Evolutionary conservation across 1,140 invertebrate species (phyloP), one percentile per base, ranked within the genome.

Genomic region (Pentalonia nigronervosa): DNA sequence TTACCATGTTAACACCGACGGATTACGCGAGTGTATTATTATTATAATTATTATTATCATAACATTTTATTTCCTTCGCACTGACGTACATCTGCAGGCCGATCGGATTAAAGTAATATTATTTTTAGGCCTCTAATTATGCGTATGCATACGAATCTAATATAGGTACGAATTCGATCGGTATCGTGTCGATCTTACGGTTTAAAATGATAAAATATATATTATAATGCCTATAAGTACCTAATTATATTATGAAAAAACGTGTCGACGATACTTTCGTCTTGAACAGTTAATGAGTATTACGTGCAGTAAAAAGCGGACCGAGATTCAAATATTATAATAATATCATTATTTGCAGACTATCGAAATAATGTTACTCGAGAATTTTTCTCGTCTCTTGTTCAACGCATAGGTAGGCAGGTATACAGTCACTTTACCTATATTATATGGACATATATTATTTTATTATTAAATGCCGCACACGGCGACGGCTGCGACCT

Each of bases 11-110:
- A 56, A 89, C 50, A 53, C 50, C 88, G 50, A 53, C 34, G 41
- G 21, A 41, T 25, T 36, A 84, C 36, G 36, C 83, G 34, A 84
- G 36, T 84, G 41, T 41, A 84, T 41, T 41, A 83, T 36, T 83
- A 83, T 83, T 36, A 83, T 83, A 83, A 50, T 50, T 53, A 88
- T 47, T 47, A 86, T 50, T 53, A 88, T 88, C n/a, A 17, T 34
- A 21, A 84, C n/a, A 48, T 47, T 47, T 87, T 47, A 48, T 87
- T 41, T 41, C 36, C 41, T 25, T n/a, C 84, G 30, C 41, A 30
- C 36, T 84, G 45, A 84, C 76, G 30, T 30, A 17, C 84, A 45
- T 47, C 60, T 76, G 60, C 60, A n/a, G n/a, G 30, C 60, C 17
- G 60, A 76, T 4, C 6, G 60, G 30, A n/a, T n/a, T n/a, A 76